Evolutionary conservation across 1,140 invertebrate genomes (phyloP), one percentile per base, ranked within the genome.

Genomic region (Pemphigus obesinymphae): DNA sequence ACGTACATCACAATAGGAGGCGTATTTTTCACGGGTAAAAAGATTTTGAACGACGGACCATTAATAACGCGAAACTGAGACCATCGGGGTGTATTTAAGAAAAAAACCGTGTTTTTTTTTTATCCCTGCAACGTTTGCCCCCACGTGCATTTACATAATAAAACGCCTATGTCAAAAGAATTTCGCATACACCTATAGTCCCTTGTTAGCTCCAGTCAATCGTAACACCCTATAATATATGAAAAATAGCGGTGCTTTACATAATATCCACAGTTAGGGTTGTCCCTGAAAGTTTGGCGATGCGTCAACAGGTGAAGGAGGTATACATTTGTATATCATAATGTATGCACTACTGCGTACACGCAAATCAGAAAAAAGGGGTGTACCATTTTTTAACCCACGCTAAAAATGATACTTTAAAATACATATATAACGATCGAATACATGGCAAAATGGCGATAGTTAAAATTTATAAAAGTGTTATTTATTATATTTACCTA

Each of bases 21-120:
- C 45, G 70, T 50, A 50, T 4, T 43, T 73, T 73, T 73, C 70
- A 73, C 70, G 70, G 70, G 43, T 73, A 73, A 73, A 73, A 73
- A 73, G 70, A 73, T 15, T 50, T 73, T 50, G 70, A 50, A 73
- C 70, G 70, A 73, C 70, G 70, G 45, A 73, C 70, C 70, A 73
- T 73, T 73, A 73, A 73, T 73, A 73, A 73, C 45, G 70, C 70
- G 70, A 73, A 50, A 73, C 70, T 11, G 70, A 73, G 43, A 73
- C 70, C 45, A 45, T 31, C 31, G 43, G 70, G 29, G 26, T 50
- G 20, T 26, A 20, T 48, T 29, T 73, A 50, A 73, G 70, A 73
- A 50, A 73, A 50, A 50, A 50, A 73, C 70, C 31, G 70, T 73
- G 26, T 73, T 73, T 73, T 73, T 48, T 72, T 23, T 45, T 26